Evolutionary conservation across 2,888 invertebrate species (phyloP).

Genomic region (Mimumesa dahlbomi): DNA sequence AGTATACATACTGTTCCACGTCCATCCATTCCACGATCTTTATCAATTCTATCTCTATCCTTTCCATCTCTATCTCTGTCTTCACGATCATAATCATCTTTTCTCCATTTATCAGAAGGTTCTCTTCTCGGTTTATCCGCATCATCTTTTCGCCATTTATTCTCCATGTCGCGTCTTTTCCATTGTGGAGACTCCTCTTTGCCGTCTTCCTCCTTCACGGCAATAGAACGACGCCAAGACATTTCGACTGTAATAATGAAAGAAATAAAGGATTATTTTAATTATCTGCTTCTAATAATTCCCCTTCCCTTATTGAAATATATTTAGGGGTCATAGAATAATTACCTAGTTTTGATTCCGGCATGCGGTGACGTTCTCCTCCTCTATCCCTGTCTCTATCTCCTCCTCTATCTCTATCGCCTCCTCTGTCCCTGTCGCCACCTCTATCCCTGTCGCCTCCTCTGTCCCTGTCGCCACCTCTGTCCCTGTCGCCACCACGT

Average conservation of each 20-base stretch:
- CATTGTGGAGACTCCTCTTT: constrained; percentile 55
- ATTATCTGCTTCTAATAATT: too few relatives aligned
- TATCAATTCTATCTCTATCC: constrained; percentile 47
- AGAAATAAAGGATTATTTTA: too few relatives aligned
- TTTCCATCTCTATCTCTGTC: constrained; percentile 54
- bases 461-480: constrained; percentile 47
- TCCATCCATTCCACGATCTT: constrained; percentile 55
- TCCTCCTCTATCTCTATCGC: constrained; percentile 68
- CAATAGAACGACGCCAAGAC: constrained; percentile 59
- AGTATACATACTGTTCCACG: constrained; percentile 46
- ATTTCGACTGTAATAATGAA: constrained; percentile 30
- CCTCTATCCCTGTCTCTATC: constrained; percentile 55
- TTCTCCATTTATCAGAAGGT: constrained; percentile 49
- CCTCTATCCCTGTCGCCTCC: constrained; percentile 50
- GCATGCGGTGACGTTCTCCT: constrained; percentile 32
- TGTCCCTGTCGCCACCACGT: constrained; percentile 66
- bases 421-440: too few relatives aligned
- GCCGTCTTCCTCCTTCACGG: constrained; percentile 39
- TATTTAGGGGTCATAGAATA: too few relatives aligned
- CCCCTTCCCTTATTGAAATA: too few relatives aligned
- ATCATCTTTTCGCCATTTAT: constrained; percentile 56
- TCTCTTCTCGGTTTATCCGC: constrained; percentile 49
- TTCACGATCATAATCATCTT: constrained; percentile 36
- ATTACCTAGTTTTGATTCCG: constrained; percentile 22
- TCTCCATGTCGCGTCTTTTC: constrained; percentile 46